These are phyloP conservation scores for Drosophila malerkotliana DNA, from an alignment of 1,140 invertebrate species.

Conservation along the genomic window DNA sequence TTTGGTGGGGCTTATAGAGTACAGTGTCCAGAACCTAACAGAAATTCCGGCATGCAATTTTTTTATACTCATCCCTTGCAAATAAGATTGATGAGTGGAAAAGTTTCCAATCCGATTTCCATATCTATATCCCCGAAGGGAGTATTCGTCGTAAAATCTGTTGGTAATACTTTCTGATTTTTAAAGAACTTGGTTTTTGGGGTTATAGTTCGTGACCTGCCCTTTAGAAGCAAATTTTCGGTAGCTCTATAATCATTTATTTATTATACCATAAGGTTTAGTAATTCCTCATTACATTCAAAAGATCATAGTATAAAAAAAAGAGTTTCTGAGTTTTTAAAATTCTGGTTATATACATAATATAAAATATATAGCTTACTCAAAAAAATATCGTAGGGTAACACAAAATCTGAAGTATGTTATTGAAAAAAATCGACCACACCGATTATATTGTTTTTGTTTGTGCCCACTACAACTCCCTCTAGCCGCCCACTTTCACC, in stretches of 20 bases:
- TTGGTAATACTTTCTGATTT: not conserved
- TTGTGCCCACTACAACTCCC: conserved; percentile 15
- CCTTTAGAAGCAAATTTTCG: no score
- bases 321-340: not conserved
- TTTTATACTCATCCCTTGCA: conserved; percentile 5
- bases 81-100: conserved; percentile 17
- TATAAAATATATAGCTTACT: not conserved
- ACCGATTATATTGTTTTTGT: conserved; percentile 24
- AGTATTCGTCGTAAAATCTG: not conserved
- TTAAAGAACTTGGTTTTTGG: not conserved
- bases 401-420: not conserved
- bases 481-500: conserved; percentile 34
- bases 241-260: no score
- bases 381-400: not conserved
- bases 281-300: no score
- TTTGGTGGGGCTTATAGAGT: conserved; percentile 15
- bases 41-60: conserved; percentile 18
- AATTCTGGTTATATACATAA: not conserved
- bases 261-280: no score
- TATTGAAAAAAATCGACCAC: conserved; percentile 4
- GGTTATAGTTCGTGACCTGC: not conserved
- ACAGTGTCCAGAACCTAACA: not conserved
- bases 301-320: no score
- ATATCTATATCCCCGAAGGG: not conserved
- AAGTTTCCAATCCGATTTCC: conserved; percentile 3